phyloP scores from a whole-genome alignment of 2,113 vertebrate species.

The Crocuta crocuta region DNA sequence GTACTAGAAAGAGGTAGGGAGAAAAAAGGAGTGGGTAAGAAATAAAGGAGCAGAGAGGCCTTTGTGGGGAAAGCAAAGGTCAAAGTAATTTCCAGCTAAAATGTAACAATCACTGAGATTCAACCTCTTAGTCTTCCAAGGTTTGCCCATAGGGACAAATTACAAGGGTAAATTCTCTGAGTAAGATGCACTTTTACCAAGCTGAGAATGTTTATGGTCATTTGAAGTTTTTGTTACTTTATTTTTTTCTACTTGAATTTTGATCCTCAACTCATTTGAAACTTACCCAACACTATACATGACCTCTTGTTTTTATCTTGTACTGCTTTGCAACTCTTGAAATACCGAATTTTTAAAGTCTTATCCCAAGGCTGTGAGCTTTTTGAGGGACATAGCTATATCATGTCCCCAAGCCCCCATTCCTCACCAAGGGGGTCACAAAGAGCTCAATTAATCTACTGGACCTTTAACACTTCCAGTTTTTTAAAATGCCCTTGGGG shows the following conservation, averaged over 20 bases:
- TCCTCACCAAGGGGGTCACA: neutral
- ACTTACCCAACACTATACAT: neutral
- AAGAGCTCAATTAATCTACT: neutral
- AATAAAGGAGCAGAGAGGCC: neutral
- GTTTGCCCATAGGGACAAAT: neutral
- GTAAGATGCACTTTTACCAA: neutral
- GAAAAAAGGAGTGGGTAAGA: neutral
- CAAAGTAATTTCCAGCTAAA: neutral
- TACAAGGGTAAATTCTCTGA: neutral
- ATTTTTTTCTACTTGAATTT: neutral
- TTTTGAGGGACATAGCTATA: neutral
- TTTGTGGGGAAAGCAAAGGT: neutral
- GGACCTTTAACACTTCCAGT: neutral
- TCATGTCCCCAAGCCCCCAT: neutral
- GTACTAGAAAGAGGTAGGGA: neutral
- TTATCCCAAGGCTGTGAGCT: neutral
- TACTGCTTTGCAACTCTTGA: constrained; percentile 23
- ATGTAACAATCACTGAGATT: neutral
- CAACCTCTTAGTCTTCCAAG: neutral
- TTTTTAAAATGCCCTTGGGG: neutral
- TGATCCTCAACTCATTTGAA: neutral
- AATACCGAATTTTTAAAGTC: neutral
- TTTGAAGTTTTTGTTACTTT: neutral
- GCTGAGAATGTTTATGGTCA: neutral
- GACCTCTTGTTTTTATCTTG: constrained; percentile 1